Conservation (phyloP, 2,113 vertebrate species). For the Psilopogon haemacephalus region DNA sequence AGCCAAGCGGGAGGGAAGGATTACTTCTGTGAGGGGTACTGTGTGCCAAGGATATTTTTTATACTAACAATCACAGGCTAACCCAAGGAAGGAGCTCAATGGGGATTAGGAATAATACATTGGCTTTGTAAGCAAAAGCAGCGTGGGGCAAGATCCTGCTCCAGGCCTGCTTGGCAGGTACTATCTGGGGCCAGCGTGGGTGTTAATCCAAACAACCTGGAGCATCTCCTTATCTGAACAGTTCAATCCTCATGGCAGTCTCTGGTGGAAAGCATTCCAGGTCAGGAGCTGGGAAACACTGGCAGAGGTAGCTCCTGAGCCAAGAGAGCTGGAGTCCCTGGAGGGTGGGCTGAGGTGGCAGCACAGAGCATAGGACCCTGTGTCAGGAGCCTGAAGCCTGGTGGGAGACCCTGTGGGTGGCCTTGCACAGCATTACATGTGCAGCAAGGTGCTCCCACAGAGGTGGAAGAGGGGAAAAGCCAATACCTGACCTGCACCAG, state of each 20-base stretch:
- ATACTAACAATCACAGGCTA: not conserved
- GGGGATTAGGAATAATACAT: not conserved
- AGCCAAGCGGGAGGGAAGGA: not conserved
- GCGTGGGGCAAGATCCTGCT: not conserved
- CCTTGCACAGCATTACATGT: fast-evolving
- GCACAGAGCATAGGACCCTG: not conserved
- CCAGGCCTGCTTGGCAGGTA: not conserved
- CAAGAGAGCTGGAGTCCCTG: fast-evolving
- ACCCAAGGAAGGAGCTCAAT: not conserved
- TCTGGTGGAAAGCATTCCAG: not conserved
- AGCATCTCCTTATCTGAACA: not conserved
- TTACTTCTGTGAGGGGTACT: not conserved
- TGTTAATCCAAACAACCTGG: not conserved
- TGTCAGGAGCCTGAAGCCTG: not conserved
- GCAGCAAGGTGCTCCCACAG: not conserved
- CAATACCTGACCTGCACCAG: not conserved
- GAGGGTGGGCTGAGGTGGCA: not conserved
- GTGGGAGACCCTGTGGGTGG: not conserved
- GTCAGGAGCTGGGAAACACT: not conserved
- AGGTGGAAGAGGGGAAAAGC: not conserved
- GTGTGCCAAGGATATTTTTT: not conserved
- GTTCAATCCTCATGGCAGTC: not conserved
- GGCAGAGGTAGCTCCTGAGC: not conserved
- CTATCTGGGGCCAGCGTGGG: not conserved
- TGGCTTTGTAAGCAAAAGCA: not conserved